Conservation (phyloP, 2,797 vertebrate genomes). For the Rhinatrema bivittatum region DNA sequence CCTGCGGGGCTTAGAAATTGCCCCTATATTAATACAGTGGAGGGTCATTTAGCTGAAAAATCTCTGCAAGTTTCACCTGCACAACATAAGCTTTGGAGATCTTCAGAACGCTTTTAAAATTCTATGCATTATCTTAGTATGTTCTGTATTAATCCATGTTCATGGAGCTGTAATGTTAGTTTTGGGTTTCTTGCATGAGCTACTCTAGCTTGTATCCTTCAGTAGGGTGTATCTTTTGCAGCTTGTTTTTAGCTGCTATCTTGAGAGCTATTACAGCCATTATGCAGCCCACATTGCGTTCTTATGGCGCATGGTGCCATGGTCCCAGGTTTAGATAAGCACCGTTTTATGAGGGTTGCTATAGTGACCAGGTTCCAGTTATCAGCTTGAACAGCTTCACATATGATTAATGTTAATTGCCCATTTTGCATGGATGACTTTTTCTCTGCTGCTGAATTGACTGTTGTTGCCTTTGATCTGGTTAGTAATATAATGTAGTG, state of each 20-base stretch:
- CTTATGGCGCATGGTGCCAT: neutral
- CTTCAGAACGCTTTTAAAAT: too few relatives aligned
- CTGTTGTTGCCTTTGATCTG: constrained; percentile 55
- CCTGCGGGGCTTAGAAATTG: too few relatives aligned
- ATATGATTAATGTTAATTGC: constrained; percentile 59
- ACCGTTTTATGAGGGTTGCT: constrained; percentile 20
- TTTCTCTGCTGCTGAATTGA: constrained; percentile 29
- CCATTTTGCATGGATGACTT: constrained; percentile 46
- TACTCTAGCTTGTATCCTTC: too few relatives aligned
- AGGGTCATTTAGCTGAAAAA: too few relatives aligned
- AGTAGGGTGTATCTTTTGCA: neutral
- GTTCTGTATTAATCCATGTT: too few relatives aligned
- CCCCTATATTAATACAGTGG: too few relatives aligned
- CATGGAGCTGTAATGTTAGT: too few relatives aligned
- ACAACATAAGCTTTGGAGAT: too few relatives aligned
- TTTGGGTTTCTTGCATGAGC: too few relatives aligned
- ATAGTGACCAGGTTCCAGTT: constrained; percentile 32
- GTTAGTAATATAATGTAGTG: constrained; percentile 42
- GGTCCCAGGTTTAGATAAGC: neutral
- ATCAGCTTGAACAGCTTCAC: constrained; percentile 38
- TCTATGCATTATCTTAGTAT: too few relatives aligned
- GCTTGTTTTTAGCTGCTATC: accelerated
- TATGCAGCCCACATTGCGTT: neutral
- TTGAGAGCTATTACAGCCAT: too few relatives aligned
- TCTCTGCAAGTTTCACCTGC: too few relatives aligned